These are phyloP conservation scores for Thymallus thymallus DNA, from an alignment of 2,113 vertebrate species.

Conservation along the genomic window DNA sequence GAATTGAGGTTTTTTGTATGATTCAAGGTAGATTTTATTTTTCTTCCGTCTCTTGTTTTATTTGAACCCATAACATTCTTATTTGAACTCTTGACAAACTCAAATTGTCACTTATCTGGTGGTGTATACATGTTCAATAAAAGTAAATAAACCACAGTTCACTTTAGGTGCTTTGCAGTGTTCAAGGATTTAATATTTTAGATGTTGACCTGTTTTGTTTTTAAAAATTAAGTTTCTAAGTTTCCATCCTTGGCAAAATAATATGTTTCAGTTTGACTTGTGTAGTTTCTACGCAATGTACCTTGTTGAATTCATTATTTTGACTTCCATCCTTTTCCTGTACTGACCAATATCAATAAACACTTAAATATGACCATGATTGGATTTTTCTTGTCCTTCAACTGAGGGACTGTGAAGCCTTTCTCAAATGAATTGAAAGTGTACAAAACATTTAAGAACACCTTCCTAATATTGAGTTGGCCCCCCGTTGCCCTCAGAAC, in stretches of 20 bases:
- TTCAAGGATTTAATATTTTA: slow-evolving; percentile 81
- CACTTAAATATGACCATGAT: slow-evolving; percentile 87
- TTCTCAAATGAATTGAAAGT: too few species aligned
- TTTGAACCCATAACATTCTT: slow-evolving; percentile 80
- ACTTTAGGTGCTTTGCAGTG: slow-evolving; percentile 76
- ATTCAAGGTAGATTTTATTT: slow-evolving; percentile 80
- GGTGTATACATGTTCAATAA: slow-evolving; percentile 85
- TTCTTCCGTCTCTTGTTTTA: slow-evolving; percentile 75
- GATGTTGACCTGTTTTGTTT: slow-evolving; percentile 78
- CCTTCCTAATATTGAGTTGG: too few species aligned
- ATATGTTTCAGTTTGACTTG: slow-evolving; percentile 85
- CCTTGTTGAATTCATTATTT: slow-evolving; percentile 92
- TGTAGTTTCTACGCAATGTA: slow-evolving; percentile 92
- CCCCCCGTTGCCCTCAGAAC: too few species aligned
- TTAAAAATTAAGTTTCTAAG: slow-evolving; percentile 13
- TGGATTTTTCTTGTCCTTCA: too few species aligned
- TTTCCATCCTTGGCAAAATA: slow-evolving; percentile 72
- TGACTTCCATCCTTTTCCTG: slow-evolving; percentile 97
- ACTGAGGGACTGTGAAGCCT: too few species aligned
- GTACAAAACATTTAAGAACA: too few species aligned
- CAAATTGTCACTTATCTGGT: slow-evolving; percentile 79
- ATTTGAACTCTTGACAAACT: slow-evolving; percentile 72
- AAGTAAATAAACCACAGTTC: slow-evolving; percentile 82
- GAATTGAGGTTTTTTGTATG: slow-evolving; percentile 87
- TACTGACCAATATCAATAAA: slow-evolving; percentile 99